Conservation (phyloP, 2,888 invertebrate species). For the Dicranocentrus wangi region DNA sequence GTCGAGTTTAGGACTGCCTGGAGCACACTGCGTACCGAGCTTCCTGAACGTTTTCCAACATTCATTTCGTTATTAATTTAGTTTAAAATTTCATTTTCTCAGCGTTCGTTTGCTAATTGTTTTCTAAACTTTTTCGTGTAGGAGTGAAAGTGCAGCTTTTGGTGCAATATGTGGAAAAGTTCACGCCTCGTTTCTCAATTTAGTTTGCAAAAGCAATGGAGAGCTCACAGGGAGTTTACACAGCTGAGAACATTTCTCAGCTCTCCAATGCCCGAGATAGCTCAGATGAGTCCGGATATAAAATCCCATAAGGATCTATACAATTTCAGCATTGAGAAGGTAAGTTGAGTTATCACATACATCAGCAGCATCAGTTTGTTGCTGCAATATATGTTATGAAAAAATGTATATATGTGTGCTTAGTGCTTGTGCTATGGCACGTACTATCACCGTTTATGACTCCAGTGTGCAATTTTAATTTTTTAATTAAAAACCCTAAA, state of each 20-base stretch:
- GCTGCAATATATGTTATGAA: no score
- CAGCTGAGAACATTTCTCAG: constrained; percentile 63
- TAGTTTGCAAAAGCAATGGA: constrained; percentile 21
- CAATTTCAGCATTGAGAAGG: constrained; percentile 71
- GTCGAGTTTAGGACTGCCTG: no score
- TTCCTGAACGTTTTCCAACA: no score
- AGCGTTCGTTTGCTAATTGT: background rate
- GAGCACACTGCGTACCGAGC: no score
- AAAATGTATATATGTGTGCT: no score
- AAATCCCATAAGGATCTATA: constrained; percentile 68
- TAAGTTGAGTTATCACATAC: constrained; percentile 24
- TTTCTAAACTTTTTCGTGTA: background rate
- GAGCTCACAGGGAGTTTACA: background rate
- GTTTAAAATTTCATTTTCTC: constrained; percentile 1
- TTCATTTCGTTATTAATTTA: background rate
- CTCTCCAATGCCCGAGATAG: constrained; percentile 69
- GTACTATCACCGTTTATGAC: no score
- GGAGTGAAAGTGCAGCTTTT: background rate
- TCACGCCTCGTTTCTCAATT: constrained; percentile 28
- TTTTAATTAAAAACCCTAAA: no score
- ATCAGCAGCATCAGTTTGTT: no score
- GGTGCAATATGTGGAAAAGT: constrained; percentile 50
- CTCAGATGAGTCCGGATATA: constrained; percentile 67
- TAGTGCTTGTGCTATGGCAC: no score
- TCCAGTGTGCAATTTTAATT: no score